Conservation (phyloP, 2,113 vertebrate species). For the Saguinus imperator region DNA sequence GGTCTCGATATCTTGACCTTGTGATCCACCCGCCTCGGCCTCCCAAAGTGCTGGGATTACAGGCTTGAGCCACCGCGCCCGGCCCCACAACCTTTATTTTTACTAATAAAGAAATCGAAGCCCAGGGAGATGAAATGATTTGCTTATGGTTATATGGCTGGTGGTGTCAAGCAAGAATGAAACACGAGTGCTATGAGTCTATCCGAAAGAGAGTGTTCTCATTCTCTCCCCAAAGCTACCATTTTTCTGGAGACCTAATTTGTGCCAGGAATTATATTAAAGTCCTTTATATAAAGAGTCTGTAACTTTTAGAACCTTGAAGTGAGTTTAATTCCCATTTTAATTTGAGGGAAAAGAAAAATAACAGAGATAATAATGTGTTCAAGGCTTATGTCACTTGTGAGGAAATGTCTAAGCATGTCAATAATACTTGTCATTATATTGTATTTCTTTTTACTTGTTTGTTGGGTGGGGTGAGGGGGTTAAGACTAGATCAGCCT, state of each 20-base stretch:
- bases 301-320: not conserved
- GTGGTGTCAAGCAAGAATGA: not conserved
- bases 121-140: not conserved
- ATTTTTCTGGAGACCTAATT: not conserved
- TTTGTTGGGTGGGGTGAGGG: not conserved
- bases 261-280: not conserved
- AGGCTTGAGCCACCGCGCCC: too few species aligned
- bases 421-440: not conserved
- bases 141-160: not conserved
- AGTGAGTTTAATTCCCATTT: not conserved
- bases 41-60: too few species aligned
- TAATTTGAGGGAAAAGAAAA: not conserved
- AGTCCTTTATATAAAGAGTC: not conserved
- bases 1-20: too few species aligned
- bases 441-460: not conserved
- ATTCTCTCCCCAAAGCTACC: not conserved
- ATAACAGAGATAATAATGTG: not conserved
- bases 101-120: not conserved
- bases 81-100: not conserved
- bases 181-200: too few species aligned
- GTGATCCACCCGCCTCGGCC: too few species aligned
- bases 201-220: not conserved
- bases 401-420: not conserved
- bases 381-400: not conserved
- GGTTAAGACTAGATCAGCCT: constrained; percentile 28